A percentile compares a stretch with the other conserved stretches of the same genome.
phyloP scores from a whole-genome alignment of 2,888 invertebrate genomes.

The Pandemis heparana region DNA sequence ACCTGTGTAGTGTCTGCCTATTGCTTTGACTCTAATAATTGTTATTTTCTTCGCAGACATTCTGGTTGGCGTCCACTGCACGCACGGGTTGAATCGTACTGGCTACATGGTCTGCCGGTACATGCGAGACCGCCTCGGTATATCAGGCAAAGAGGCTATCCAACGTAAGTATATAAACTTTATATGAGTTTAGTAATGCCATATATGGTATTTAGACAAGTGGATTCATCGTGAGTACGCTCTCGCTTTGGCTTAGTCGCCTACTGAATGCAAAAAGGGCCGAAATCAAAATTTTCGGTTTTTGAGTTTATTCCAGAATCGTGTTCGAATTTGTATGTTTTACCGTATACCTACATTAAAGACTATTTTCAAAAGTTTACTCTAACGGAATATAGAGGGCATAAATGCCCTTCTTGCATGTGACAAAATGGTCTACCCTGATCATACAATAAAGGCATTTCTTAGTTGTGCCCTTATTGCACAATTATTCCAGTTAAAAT shows the following conservation, averaged over 20 bases:
- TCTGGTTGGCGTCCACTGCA: conserved; percentile 92
- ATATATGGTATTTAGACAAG: background rate
- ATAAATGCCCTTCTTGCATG: too few relatives aligned
- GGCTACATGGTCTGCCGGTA: conserved; percentile 92
- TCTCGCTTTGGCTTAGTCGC: background rate
- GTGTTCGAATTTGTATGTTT: too few relatives aligned
- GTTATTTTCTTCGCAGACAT: conserved; percentile 81
- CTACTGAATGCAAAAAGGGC: too few relatives aligned
- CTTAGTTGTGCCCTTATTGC: too few relatives aligned
- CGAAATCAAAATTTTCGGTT: too few relatives aligned
- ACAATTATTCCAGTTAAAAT: too few relatives aligned
- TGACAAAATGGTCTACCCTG: too few relatives aligned
- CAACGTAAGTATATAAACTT: conserved; percentile 77
- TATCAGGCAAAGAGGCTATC: conserved; percentile 85
- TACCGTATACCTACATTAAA: too few relatives aligned
- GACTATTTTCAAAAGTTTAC: too few relatives aligned
- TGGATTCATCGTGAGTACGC: background rate
- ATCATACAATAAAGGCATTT: too few relatives aligned
- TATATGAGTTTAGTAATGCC: background rate
- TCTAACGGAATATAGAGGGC: too few relatives aligned
- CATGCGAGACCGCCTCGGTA: conserved; percentile 87
- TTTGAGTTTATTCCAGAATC: too few relatives aligned
- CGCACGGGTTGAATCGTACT: conserved; percentile 92
- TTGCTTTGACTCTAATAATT: background rate
- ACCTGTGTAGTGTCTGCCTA: background rate